Evolutionary conservation across 2,888 invertebrate genomes (phyloP).

Genomic region (Oscheius sp.): DNA sequence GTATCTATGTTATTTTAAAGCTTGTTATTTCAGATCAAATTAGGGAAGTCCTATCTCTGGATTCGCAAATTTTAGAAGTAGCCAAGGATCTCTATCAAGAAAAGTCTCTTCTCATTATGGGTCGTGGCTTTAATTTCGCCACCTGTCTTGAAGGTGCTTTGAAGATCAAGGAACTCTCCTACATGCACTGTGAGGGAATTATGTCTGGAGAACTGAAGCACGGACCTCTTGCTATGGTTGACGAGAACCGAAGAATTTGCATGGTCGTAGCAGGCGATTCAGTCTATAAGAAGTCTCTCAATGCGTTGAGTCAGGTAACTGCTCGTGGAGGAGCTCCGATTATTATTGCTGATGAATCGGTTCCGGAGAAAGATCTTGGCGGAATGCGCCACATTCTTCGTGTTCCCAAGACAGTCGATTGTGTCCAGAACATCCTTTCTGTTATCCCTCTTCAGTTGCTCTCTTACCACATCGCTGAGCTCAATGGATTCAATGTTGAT

Average conservation of each 20-base stretch:
- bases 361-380: slow-evolving; percentile 55
- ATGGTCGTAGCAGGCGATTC: slow-evolving; percentile 97
- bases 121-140: slow-evolving; percentile 96
- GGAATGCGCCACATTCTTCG: slow-evolving; percentile 75
- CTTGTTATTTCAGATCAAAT: slow-evolving; percentile 79
- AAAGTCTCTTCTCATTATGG: slow-evolving; percentile 95
- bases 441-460: slow-evolving; percentile 98
- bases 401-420: slow-evolving; percentile 95
- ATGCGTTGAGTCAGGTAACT: slow-evolving; percentile 90
- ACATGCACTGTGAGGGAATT: slow-evolving; percentile 99
- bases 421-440: slow-evolving; percentile 89
- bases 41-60: slow-evolving; percentile 86
- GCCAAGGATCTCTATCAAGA: slow-evolving; percentile 90
- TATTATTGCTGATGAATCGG: slow-evolving; percentile 82
- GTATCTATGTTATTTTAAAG: too few species aligned
- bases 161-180: slow-evolving; percentile 83
- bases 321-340: slow-evolving; percentile 79
- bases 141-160: slow-evolving; percentile 91
- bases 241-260: slow-evolving; percentile 95
- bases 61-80: slow-evolving; percentile 84
- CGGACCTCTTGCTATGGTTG: slow-evolving; percentile 95
- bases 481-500: slow-evolving; percentile 94
- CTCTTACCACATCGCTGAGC: slow-evolving; percentile 95
- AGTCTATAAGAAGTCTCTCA: slow-evolving; percentile 99
- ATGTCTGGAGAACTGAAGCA: slow-evolving; percentile 99